phyloP scores from a whole-genome alignment of 1,140 invertebrate species.

The Gryon sp. region DNA sequence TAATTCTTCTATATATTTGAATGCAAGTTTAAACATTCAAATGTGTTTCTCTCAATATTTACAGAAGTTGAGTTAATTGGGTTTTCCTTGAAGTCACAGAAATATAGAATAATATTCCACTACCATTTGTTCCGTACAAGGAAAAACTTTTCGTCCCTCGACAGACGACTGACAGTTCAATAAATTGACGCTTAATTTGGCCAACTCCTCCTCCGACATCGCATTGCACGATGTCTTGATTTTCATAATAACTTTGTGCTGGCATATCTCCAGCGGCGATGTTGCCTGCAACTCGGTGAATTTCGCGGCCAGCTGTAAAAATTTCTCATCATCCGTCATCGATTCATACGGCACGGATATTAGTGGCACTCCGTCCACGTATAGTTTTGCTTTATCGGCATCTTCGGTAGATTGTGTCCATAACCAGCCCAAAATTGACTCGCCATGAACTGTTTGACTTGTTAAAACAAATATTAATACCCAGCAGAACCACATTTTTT shows the following conservation, averaged over 20 bases:
- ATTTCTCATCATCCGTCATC: conserved; percentile 83
- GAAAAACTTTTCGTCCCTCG: conserved; percentile 82
- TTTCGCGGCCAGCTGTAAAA: conserved; percentile 82
- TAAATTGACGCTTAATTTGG: conserved; percentile 84
- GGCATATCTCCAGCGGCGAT: conserved; percentile 83
- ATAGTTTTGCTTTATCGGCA: too few species aligned
- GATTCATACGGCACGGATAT: conserved; percentile 82
- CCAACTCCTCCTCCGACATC: conserved; percentile 84
- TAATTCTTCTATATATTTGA: too few species aligned
- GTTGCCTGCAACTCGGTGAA: conserved; percentile 80
- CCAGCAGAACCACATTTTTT: too few species aligned
- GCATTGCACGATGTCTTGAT: conserved; percentile 81
- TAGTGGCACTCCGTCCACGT: conserved; percentile 72
- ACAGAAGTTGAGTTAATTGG: too few species aligned
- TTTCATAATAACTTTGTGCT: conserved; percentile 84
- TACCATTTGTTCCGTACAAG: conserved; percentile 84
- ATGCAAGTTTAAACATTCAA: too few species aligned
- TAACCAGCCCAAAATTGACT: conserved; percentile 73
- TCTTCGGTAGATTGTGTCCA: conserved; percentile 63
- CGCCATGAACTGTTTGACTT: conserved; percentile 4
- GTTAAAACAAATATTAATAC: too few species aligned
- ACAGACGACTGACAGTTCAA: conserved; percentile 85
- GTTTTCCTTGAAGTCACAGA: too few species aligned
- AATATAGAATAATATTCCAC: too few species aligned
- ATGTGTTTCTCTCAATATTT: too few species aligned